These are phyloP conservation scores for Coreoperca whiteheadi DNA, from an alignment of 2,113 vertebrate species.

Conservation along the genomic window DNA sequence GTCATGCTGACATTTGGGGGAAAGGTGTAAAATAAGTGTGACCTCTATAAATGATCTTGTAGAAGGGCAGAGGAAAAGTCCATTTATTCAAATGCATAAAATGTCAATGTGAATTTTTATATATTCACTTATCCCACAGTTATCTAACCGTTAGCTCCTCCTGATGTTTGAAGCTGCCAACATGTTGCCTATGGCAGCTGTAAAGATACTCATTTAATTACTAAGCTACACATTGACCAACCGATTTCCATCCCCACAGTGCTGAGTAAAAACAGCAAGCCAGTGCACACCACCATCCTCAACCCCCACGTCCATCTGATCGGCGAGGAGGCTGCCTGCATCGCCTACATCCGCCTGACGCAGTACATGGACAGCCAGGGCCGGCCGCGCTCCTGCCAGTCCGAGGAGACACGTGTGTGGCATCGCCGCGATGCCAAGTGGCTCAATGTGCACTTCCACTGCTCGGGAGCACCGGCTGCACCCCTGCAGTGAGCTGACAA, in stretches of 20 bases:
- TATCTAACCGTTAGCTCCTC: not conserved
- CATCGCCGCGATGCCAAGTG: constrained; percentile 97
- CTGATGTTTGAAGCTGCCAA: not conserved
- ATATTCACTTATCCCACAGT: not conserved
- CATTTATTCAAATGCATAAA: not conserved
- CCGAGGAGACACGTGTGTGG: constrained; percentile 98
- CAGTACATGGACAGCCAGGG: constrained; percentile 98
- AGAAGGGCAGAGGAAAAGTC: too few species aligned
- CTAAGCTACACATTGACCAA: not conserved
- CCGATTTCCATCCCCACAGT: constrained; percentile 83
- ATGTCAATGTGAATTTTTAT: not conserved
- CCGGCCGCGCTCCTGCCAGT: constrained; percentile 96
- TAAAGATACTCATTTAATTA: not conserved
- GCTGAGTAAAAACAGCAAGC: constrained; percentile 98
- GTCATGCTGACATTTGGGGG: not conserved
- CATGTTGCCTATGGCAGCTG: not conserved
- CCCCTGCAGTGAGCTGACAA: constrained; percentile 94
- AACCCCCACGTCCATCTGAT: constrained; percentile 98
- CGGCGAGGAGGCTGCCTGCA: constrained; percentile 97
- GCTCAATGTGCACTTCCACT: constrained; percentile 99
- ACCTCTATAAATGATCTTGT: too few species aligned
- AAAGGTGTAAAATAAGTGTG: not conserved
- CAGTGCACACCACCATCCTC: constrained; percentile 98
- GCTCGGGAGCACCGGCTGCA: constrained; percentile 97
- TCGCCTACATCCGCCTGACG: constrained; percentile 98